Evolutionary conservation across 2,113 vertebrate genomes (phyloP), one percentile per base, ranked within the genome.

Genomic region (Indicator maculatus): DNA sequence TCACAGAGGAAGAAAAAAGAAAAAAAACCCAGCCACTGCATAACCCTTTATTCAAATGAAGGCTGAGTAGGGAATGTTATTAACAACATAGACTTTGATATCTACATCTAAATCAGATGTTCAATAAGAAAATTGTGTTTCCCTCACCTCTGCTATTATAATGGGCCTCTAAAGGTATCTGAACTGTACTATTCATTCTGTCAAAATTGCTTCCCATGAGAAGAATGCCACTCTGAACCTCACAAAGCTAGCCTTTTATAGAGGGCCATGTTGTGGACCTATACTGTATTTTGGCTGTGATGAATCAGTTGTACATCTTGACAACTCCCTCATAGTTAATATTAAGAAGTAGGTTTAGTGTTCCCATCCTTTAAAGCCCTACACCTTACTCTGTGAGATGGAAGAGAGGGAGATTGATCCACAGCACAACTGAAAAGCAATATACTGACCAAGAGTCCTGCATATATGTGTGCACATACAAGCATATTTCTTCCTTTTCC

Each of bases 1-100:
- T 81, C 76, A 67, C 26, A 88, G 53, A 12, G 17, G 31, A 89
- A 89, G 44, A 82, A 69, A 69, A 78, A 65, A 87, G 50, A 64
- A 83, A 41, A 67, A 67, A 84, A 75, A 16, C 65, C 7, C 45
- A 89, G 50, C 38, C 28, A 31, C 70, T 90, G 56, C 31, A 66
- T 12, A 85, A 80, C 63, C 30, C 65, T 91, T 80, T 85, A 94
- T 95, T 96, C 83, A 95, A 96, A 94, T 89, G 81, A 94, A 89
- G 82, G 38, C 47, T 55, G 44, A 87, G 58, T 53, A 91, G 95
- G 82, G 83, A 96, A 94, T 75, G 53, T 67, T 69, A 94, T 95
- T 92, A 94, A 95, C 83, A 95, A 95, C 63, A 76, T 47, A 92
- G 70, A 7, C 84, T 96, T 96, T 95, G 93, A 90, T 97, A 96